A percentile compares a stretch with the other conserved stretches of the same genome.
Conservation (phyloP, 2,113 vertebrate species). For the Equus przewalskii region DNA sequence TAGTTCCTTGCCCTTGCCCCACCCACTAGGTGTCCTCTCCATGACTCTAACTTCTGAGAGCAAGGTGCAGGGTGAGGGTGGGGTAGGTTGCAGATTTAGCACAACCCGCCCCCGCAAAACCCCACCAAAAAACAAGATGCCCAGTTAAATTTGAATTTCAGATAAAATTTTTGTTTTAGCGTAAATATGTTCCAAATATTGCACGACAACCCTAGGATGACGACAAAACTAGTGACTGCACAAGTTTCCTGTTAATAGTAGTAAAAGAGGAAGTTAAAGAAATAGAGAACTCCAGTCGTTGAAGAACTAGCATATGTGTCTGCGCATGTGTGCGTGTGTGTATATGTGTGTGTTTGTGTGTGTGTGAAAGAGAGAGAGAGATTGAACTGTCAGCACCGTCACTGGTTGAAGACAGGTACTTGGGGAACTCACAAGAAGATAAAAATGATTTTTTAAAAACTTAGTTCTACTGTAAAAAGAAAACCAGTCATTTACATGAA, state of each 20-base stretch:
- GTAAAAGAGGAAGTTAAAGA: constrained; percentile 33
- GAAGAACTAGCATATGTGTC: neutral
- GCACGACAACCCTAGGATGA: neutral
- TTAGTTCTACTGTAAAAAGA: neutral
- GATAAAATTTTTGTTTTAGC: neutral
- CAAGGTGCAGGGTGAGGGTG: neutral
- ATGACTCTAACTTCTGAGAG: neutral
- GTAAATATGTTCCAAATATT: neutral
- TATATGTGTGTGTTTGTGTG: neutral
- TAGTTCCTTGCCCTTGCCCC: too few species aligned
- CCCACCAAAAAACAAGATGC: neutral
- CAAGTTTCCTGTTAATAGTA: neutral
- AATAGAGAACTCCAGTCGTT: neutral
- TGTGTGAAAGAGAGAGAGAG: neutral
- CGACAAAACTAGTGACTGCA: neutral
- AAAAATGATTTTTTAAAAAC: constrained; percentile 31
- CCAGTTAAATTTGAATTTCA: constrained; percentile 55
- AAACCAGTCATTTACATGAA: neutral
- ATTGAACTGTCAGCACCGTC: neutral
- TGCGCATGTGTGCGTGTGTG: neutral
- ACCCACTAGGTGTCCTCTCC: neutral
- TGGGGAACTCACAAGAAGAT: constrained; percentile 33
- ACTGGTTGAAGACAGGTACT: neutral
- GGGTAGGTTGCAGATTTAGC: neutral
- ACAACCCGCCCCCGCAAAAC: neutral